Conservation (phyloP, 2,113 vertebrate species). For the Ancistrus triradiatus region DNA sequence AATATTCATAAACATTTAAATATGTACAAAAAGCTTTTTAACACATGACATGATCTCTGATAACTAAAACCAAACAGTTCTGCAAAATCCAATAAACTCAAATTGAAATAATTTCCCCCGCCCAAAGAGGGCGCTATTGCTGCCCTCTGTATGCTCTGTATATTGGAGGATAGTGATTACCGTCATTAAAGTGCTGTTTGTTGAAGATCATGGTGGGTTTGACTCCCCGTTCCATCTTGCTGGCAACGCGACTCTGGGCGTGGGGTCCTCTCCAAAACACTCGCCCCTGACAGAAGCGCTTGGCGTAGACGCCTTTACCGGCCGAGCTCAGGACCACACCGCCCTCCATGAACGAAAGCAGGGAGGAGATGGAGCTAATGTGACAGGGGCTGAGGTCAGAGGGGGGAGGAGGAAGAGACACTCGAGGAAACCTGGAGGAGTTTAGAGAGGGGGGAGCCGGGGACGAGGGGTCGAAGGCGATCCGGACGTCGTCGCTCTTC, state of each 20-base stretch:
- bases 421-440: slow-evolving; percentile 40
- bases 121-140: no score
- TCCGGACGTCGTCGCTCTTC: slow-evolving; percentile 57
- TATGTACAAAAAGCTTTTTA: no score
- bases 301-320: slow-evolving; percentile 70
- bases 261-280: slow-evolving; percentile 77
- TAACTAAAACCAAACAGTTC: no score
- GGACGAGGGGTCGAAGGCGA: slow-evolving; percentile 51
- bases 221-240: slow-evolving; percentile 69
- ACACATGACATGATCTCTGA: no score
- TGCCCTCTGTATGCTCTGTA: no score
- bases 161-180: slow-evolving; percentile 69
- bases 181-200: slow-evolving; percentile 64
- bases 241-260: slow-evolving; percentile 20
- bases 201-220: slow-evolving; percentile 72
- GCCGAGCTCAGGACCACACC: slow-evolving; percentile 75
- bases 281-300: slow-evolving; percentile 68
- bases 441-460: slow-evolving; percentile 48
- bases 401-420: slow-evolving; percentile 58
- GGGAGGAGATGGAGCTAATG: slow-evolving; percentile 47
- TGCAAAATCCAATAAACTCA: no score
- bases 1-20: no score
- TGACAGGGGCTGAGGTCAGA: slow-evolving; percentile 48
- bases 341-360: slow-evolving; percentile 73
- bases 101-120: no score